Conservation (phyloP, 2,888 invertebrate species). For the Teinopalpus imperialis region DNA sequence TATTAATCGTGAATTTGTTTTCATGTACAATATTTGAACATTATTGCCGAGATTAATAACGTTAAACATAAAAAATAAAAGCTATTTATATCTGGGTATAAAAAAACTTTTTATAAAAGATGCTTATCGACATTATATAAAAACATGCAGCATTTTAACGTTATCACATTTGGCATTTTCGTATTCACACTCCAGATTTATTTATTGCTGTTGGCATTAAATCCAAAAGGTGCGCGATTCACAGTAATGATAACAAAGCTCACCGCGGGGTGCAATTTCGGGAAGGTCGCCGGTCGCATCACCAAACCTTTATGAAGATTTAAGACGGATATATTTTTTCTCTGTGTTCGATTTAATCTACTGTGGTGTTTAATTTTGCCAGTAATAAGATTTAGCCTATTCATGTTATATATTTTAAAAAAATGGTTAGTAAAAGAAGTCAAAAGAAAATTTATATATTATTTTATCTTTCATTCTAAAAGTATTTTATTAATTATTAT, state of each 20-base stretch:
- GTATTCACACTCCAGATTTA: conserved; percentile 4
- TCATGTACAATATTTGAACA: no score
- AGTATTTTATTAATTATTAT: no score
- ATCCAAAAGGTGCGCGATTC: conserved; percentile 20
- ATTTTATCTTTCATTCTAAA: no score
- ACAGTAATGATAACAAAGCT: conserved; percentile 29
- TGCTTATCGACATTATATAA: no score
- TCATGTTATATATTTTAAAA: no score
- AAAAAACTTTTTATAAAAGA: no score
- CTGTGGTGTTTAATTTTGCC: conserved; percentile 4
- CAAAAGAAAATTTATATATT: no score
- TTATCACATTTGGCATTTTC: conserved; percentile 7
- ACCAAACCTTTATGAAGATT: conserved; percentile 16
- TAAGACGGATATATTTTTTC: conserved; percentile 21
- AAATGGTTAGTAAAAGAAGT: no score
- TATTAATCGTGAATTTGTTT: no score
- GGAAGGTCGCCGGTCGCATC: conserved; percentile 33
- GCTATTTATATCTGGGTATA: no score
- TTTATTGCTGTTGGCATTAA: conserved; percentile 19
- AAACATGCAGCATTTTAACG: neutral
- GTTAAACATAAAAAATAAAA: no score
- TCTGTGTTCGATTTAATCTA: conserved; percentile 16
- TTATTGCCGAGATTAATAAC: no score
- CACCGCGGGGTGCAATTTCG: conserved; percentile 38
- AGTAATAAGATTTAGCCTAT: conserved; percentile 16